phyloP scores from a whole-genome alignment of 2,113 vertebrate genomes.

The Oreochromis aureus region DNA sequence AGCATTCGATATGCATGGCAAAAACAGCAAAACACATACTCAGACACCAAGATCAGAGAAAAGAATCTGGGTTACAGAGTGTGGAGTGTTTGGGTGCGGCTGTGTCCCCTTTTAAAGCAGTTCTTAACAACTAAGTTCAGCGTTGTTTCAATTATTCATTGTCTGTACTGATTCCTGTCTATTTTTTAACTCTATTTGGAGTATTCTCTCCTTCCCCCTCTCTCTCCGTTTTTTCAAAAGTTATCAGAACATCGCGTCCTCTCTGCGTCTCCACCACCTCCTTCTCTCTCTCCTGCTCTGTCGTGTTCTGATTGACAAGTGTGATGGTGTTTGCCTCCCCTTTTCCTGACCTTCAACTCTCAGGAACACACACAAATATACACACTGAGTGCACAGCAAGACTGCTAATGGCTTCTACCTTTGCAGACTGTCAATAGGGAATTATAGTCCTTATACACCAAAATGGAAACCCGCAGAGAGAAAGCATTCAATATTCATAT shows the following conservation, averaged over 20 bases:
- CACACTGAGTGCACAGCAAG: conserved; percentile 2
- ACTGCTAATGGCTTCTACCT: conserved; percentile 55
- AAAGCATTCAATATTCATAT: neutral
- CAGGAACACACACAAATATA: conserved; percentile 7
- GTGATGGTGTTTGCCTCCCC: conserved; percentile 53
- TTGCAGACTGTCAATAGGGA: conserved; percentile 26
- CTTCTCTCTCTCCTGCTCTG: neutral
- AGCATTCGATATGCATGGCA: neutral
- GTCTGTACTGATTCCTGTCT: neutral
- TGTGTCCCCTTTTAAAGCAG: conserved; percentile 7
- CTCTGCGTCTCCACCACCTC: neutral
- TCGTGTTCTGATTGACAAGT: conserved; percentile 51
- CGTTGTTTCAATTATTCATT: conserved; percentile 29
- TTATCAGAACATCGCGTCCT: neutral
- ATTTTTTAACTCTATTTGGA: neutral
- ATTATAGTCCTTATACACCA: neutral
- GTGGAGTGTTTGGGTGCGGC: neutral
- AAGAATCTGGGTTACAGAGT: conserved; percentile 5
- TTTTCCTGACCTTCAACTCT: conserved; percentile 65
- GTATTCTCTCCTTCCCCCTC: neutral
- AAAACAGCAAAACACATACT: conserved; percentile 10
- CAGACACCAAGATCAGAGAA: neutral
- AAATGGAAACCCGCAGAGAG: neutral
- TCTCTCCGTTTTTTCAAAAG: neutral
- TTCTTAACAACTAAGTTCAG: neutral